A percentile compares a stretch with the other conserved stretches of the same genome.
Evolutionary conservation across 2,113 vertebrate species (phyloP).

Genomic region (Antigone vipio): DNA sequence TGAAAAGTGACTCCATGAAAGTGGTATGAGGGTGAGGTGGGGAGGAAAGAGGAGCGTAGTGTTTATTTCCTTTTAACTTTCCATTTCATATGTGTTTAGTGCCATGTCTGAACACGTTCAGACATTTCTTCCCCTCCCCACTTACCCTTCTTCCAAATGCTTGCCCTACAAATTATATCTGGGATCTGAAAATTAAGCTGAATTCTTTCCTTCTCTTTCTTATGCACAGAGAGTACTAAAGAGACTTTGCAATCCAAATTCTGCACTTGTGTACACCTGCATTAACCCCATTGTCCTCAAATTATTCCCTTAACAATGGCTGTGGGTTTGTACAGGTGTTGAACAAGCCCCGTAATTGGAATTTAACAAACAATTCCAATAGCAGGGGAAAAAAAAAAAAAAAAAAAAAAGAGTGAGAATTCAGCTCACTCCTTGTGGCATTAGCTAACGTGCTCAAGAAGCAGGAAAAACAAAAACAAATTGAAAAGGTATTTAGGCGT

Average conservation of each 20-base stretch:
- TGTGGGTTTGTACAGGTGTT: slow-evolving; percentile 64
- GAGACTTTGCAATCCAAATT: slow-evolving; percentile 60
- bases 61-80: slow-evolving; percentile 58
- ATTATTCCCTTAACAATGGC: slow-evolving; percentile 58
- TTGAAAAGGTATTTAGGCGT: background rate
- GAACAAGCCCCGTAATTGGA: slow-evolving; percentile 42
- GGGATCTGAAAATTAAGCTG: slow-evolving; percentile 40
- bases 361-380: slow-evolving; percentile 51
- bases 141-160: background rate
- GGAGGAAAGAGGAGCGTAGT: slow-evolving; percentile 40
- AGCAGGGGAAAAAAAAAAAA: background rate
- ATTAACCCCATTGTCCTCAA: slow-evolving; percentile 57
- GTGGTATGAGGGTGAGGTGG: slow-evolving; percentile 59
- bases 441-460: background rate
- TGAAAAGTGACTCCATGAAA: slow-evolving; percentile 50
- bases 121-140: slow-evolving; percentile 6
- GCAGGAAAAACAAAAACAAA: background rate
- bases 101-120: slow-evolving; percentile 4
- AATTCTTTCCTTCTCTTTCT: slow-evolving; percentile 14
- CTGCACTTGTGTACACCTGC: slow-evolving; percentile 49
- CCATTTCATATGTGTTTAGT: slow-evolving; percentile 3
- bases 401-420: background rate
- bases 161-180: slow-evolving; percentile 20
- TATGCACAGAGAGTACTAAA: slow-evolving; percentile 23
- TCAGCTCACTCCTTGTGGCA: background rate